phyloP scores from a whole-genome alignment of 2,797 vertebrate genomes.

The Cyprinella venusta region DNA sequence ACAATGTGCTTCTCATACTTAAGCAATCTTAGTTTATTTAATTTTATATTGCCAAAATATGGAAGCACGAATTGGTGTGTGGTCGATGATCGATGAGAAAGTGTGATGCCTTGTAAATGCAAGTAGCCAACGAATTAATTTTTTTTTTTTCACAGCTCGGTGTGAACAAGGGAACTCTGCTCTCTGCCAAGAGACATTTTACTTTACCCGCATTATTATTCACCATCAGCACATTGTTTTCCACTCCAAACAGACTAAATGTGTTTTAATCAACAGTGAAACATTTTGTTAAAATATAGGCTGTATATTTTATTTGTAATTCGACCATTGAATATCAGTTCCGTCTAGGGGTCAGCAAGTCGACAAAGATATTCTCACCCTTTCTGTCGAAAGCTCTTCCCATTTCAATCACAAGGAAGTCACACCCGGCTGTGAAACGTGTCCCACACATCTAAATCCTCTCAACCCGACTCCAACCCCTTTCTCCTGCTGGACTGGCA shows the following conservation, averaged over 20 bases:
- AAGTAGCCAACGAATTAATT: not conserved
- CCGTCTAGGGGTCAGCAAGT: not conserved
- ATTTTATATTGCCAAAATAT: not conserved
- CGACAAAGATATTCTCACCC: not conserved
- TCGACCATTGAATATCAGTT: not conserved
- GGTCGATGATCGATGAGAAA: not conserved
- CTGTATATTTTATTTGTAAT: not conserved
- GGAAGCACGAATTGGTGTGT: not conserved
- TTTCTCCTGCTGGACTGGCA: not conserved
- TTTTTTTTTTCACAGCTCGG: not conserved
- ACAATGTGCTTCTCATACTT: not conserved
- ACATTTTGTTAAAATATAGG: not conserved
- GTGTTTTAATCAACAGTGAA: not conserved
- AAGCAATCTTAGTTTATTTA: not conserved
- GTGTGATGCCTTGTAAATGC: not conserved
- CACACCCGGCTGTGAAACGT: constrained; percentile 50
- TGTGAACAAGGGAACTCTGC: not conserved
- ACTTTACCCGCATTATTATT: not conserved
- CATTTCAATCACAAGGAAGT: constrained; percentile 52
- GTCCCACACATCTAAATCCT: constrained; percentile 19
- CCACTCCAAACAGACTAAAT: not conserved
- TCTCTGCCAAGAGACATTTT: not conserved
- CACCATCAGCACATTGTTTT: not conserved
- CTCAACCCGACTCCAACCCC: not conserved
- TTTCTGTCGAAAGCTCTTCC: not conserved